phyloP scores from a whole-genome alignment of 2,113 vertebrate species.

The Azemiops feae region DNA sequence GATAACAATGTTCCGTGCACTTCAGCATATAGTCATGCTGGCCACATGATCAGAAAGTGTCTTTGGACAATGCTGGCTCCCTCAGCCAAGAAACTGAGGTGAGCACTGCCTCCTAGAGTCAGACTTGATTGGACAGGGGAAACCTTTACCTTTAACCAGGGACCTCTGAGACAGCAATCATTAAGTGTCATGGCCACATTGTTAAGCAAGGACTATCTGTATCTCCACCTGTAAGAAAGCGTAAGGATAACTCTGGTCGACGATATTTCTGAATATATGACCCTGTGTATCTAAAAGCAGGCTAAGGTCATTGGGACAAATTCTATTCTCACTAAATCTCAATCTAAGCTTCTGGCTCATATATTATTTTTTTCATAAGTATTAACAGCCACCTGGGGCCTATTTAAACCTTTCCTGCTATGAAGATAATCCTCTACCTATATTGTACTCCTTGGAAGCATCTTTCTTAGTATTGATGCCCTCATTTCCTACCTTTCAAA shows the following conservation, averaged over 20 bases:
- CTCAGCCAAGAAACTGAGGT: background rate
- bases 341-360: constrained; percentile 12
- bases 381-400: constrained; percentile 19
- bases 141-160: background rate
- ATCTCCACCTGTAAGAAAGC: background rate
- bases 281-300: background rate
- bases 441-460: constrained; percentile 2
- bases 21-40: background rate
- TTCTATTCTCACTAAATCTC: constrained; percentile 27
- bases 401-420: constrained; percentile 20
- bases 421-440: constrained; percentile 5
- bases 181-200: background rate
- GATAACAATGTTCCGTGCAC: background rate
- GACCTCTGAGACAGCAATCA: background rate
- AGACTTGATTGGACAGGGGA: background rate
- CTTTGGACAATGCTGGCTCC: background rate
- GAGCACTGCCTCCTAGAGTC: background rate
- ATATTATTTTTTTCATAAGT: constrained; percentile 22
- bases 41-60: background rate
- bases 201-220: background rate
- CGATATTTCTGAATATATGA: background rate
- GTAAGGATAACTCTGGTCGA: background rate
- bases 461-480: background rate
- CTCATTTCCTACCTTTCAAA: constrained; percentile 22
- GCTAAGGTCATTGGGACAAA: background rate